Evolutionary conservation across 2,113 vertebrate genomes (phyloP).

Genomic region (Elaphurus davidianus): DNA sequence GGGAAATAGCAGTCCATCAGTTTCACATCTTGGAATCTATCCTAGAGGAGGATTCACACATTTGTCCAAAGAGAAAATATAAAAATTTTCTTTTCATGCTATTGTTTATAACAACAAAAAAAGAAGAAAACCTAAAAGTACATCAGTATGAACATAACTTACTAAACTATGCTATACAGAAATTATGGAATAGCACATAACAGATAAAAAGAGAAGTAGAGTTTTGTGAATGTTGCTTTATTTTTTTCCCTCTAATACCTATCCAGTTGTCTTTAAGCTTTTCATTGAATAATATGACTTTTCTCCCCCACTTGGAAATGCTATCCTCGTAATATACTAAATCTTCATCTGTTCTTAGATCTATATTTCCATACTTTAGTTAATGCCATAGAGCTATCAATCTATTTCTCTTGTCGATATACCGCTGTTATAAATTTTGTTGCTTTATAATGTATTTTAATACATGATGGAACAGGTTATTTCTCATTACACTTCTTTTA

Average conservation of each 20-base stretch:
- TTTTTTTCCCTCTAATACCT: background rate
- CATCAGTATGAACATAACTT: background rate
- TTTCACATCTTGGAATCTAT: background rate
- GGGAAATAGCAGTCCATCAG: background rate
- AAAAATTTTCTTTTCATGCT: background rate
- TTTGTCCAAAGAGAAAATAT: background rate
- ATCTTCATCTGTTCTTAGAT: constrained; percentile 18
- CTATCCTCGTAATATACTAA: background rate
- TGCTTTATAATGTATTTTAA: constrained; percentile 22
- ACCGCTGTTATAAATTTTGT: constrained; percentile 8
- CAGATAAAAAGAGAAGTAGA: background rate
- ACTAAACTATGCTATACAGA: background rate
- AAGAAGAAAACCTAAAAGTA: background rate
- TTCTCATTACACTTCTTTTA: constrained; percentile 53
- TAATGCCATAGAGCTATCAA: background rate
- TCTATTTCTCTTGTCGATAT: background rate
- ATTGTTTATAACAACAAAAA: background rate
- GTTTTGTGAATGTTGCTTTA: background rate
- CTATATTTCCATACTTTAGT: background rate
- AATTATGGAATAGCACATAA: background rate
- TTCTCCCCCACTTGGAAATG: background rate
- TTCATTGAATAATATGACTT: background rate
- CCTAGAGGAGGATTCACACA: background rate
- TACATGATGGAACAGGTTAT: background rate
- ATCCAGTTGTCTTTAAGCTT: background rate